Evolutionary conservation across 1,140 invertebrate species (phyloP).

Genomic region (Brachionus paranguensis): DNA sequence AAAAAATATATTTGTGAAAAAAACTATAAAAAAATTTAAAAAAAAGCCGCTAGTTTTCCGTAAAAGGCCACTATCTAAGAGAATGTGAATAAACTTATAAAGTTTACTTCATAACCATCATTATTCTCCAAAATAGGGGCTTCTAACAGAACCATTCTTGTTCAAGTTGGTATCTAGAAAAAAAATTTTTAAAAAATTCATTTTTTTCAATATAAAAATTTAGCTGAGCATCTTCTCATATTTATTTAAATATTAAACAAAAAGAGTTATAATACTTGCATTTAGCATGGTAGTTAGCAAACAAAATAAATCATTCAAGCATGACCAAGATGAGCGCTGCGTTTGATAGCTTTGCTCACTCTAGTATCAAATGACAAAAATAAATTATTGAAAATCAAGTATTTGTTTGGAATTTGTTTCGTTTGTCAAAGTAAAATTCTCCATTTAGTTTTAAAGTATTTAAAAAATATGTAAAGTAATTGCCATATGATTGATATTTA

Average conservation of each 20-base stretch:
- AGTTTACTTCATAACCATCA: constrained; percentile 28
- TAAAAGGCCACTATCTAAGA: constrained; percentile 41
- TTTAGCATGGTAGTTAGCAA: neutral
- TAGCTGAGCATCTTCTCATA: neutral
- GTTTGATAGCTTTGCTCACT: neutral
- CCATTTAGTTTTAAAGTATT: neutral
- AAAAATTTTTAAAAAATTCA: neutral
- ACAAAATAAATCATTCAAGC: constrained; percentile 1
- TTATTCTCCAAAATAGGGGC: constrained; percentile 38
- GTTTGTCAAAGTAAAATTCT: neutral
- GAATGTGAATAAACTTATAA: constrained; percentile 21
- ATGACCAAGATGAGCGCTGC: neutral
- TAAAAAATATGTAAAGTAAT: neutral
- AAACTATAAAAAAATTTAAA: neutral
- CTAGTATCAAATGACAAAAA: neutral
- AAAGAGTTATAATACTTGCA: neutral
- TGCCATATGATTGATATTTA: constrained; percentile 10
- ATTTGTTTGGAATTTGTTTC: neutral
- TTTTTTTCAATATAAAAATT: neutral
- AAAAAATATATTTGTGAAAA: neutral
- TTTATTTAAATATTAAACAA: constrained; percentile 34
- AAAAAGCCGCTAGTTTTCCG: neutral
- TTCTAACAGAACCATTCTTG: neutral
- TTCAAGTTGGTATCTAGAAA: neutral
- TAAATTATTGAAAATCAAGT: neutral